These are phyloP conservation scores for Odontocerum albicorne DNA, from an alignment of 2,888 invertebrate genomes.

Conservation along the genomic window DNA sequence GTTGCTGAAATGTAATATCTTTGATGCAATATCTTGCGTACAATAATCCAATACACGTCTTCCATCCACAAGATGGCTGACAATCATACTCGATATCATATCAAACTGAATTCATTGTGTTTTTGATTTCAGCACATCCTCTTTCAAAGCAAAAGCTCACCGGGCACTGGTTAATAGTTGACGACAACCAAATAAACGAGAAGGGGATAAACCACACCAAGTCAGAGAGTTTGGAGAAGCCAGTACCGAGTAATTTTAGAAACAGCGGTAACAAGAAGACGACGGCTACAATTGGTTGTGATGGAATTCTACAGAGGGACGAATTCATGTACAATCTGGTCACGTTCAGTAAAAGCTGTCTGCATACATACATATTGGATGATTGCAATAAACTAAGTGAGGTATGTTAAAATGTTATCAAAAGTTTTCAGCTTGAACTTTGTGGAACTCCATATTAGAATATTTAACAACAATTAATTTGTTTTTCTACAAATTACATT, in stretches of 20 bases:
- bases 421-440: too few relatives aligned
- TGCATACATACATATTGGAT: constrained; percentile 55
- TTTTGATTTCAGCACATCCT: constrained; percentile 28
- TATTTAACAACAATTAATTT: too few relatives aligned
- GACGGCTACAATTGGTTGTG: constrained; percentile 39
- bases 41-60: too few relatives aligned
- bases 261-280: constrained; percentile 39
- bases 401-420: constrained; percentile 41
- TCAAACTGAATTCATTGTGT: too few relatives aligned
- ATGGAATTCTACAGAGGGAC: constrained; percentile 44
- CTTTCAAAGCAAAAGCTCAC: constrained; percentile 25
- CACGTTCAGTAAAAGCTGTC: constrained; percentile 52
- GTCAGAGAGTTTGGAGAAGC: neutral
- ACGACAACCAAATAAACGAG: constrained; percentile 42
- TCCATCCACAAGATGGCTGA: too few relatives aligned
- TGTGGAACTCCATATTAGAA: too few relatives aligned
- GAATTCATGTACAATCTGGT: constrained; percentile 47
- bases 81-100: too few relatives aligned
- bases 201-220: constrained; percentile 7
- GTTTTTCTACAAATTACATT: too few relatives aligned
- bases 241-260: too few relatives aligned
- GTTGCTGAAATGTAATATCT: too few relatives aligned
- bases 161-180: constrained; percentile 46
- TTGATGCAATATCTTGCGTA: too few relatives aligned
- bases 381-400: constrained; percentile 58